phyloP scores from a whole-genome alignment of 2,113 vertebrate genomes.

The Centrocercus urophasianus region DNA sequence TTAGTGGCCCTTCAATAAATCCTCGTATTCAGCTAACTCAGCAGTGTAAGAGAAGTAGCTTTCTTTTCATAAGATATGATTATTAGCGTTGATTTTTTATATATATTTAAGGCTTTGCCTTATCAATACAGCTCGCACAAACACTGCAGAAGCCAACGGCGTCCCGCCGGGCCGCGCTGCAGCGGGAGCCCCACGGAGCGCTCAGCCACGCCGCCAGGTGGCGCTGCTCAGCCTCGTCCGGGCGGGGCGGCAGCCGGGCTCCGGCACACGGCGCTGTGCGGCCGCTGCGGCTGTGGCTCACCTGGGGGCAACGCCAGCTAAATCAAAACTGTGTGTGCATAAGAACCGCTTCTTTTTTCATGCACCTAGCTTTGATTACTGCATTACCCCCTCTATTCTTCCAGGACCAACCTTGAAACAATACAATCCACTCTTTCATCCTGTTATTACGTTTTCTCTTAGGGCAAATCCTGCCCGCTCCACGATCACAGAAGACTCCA shows the following conservation, averaged over 20 bases:
- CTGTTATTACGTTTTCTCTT: not conserved
- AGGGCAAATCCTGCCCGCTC: not conserved
- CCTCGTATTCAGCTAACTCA: not conserved
- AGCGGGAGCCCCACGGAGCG: not conserved
- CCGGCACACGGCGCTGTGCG: not conserved
- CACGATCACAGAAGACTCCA: not conserved
- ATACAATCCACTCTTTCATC: not conserved
- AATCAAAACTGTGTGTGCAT: slow-evolving; percentile 12
- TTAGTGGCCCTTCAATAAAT: not conserved
- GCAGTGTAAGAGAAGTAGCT: not conserved
- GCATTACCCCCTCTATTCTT: not conserved
- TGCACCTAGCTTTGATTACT: slow-evolving; percentile 19
- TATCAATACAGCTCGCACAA: not conserved
- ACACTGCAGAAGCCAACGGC: not conserved
- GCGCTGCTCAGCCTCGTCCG: not conserved
- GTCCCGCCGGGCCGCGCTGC: not conserved
- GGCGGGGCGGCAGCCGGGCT: no score
- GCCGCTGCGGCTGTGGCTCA: no score
- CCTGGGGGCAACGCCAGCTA: slow-evolving; percentile 7
- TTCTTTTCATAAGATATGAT: not conserved
- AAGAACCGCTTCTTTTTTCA: slow-evolving; percentile 33
- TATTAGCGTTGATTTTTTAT: not conserved
- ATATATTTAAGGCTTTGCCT: fast-evolving
- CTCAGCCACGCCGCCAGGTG: slow-evolving; percentile 2
- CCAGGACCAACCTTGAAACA: not conserved